phyloP scores from a whole-genome alignment of 2,888 invertebrate species.

The Ommatoiulus sabulosus region DNA sequence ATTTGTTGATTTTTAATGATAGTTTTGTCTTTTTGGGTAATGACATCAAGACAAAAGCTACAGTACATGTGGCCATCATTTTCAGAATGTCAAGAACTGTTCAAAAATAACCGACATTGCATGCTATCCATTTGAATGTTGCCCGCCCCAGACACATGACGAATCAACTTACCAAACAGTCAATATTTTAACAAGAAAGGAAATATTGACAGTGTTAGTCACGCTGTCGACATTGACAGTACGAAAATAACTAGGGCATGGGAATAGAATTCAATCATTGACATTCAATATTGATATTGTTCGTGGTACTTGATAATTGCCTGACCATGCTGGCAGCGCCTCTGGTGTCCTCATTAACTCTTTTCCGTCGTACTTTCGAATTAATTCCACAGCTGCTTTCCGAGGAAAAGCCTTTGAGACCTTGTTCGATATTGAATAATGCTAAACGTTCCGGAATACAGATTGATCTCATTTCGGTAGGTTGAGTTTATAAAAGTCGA shows the following conservation, averaged over 20 bases:
- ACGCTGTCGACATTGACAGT: not conserved
- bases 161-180: not conserved
- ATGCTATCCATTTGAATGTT: no score
- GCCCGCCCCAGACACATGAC: no score
- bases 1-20: no score
- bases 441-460: not conserved
- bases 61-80: no score
- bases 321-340: conserved; percentile 38
- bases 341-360: not conserved
- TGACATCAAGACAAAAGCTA: no score
- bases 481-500: not conserved
- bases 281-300: not conserved
- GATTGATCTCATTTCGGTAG: not conserved
- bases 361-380: not conserved
- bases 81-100: no score
- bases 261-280: not conserved
- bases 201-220: conserved; percentile 17
- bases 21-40: no score
- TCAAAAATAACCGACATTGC: no score
- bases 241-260: not conserved
- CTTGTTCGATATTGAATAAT: not conserved
- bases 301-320: not conserved
- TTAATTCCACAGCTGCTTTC: not conserved
- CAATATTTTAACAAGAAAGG: not conserved
- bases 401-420: not conserved